Percentiles rank a stretch among this genome's conserved stretches.
These are phyloP conservation scores for Melanotaenia parkinsoni DNA, from an alignment of 2,797 vertebrate genomes.

Conservation along the genomic window DNA sequence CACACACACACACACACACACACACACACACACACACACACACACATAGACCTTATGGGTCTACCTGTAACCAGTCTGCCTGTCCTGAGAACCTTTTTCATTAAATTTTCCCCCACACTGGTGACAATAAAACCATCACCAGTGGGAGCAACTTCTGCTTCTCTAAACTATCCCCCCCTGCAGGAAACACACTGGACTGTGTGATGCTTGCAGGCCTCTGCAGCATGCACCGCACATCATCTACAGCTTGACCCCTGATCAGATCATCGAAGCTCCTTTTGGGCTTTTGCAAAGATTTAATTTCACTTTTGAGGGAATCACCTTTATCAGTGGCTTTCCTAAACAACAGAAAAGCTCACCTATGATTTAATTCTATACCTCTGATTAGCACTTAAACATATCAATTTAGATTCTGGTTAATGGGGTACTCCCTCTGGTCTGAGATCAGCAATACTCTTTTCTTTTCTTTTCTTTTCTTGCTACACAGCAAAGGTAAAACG, in stretches of 20 bases:
- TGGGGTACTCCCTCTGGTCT: not conserved
- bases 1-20: constrained; percentile 11
- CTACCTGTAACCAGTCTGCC: constrained; percentile 30
- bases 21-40: constrained; percentile 10
- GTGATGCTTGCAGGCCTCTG: not conserved
- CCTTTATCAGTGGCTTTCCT: not conserved
- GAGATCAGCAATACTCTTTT: not conserved
- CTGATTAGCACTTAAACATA: not conserved
- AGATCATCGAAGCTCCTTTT: not conserved
- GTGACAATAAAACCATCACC: not conserved
- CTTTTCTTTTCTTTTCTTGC: not conserved
- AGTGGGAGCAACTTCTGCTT: not conserved
- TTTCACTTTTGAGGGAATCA: not conserved
- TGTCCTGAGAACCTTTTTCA: constrained; percentile 11
- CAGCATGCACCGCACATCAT: not conserved
- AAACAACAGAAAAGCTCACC: not conserved
- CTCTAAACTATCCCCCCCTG: not conserved
- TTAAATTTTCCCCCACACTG: not conserved
- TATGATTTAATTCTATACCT: not conserved
- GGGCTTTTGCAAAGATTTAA: constrained; percentile 1
- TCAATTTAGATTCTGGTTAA: not conserved
- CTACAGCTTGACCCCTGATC: not conserved
- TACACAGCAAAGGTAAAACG: too few species aligned
- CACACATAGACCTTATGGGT: constrained; percentile 28
- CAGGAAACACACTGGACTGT: not conserved